Percentiles rank a stretch among this genome's conserved stretches.
phyloP scores from a whole-genome alignment of 2,888 invertebrate species.

The Scaptodrosophila latifasciaeformis region DNA sequence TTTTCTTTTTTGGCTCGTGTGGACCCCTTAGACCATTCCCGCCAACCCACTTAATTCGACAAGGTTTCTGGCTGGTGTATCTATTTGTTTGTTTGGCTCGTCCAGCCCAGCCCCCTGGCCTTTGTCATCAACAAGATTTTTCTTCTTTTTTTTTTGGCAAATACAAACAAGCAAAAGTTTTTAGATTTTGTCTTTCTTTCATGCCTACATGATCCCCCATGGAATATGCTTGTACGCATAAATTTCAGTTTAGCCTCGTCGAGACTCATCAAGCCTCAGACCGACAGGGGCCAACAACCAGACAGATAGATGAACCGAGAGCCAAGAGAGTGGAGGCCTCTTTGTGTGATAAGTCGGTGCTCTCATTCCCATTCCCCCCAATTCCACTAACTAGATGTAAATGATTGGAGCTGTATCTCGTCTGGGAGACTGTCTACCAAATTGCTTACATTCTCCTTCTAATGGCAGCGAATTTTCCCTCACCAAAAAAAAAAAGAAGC shows the following conservation, averaged over 20 bases:
- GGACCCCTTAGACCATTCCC: constrained; percentile 34
- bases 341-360: too few relatives aligned
- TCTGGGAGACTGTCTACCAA: constrained; percentile 29
- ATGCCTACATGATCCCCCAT: constrained; percentile 45
- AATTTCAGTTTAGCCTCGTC: constrained; percentile 46
- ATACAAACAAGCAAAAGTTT: constrained; percentile 37
- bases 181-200: constrained; percentile 38
- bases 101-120: constrained; percentile 6
- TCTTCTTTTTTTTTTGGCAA: constrained; percentile 35
- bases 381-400: constrained; percentile 6
- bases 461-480: constrained; percentile 56
- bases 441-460: constrained; percentile 62
- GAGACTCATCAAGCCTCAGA: constrained; percentile 8
- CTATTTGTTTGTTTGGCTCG: constrained; percentile 46
- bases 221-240: constrained; percentile 62
- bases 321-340: too few relatives aligned
- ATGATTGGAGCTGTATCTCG: constrained; percentile 20
- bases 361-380: too few relatives aligned
- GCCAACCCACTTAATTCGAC: not conserved
- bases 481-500: constrained; percentile 29
- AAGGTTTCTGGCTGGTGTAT: constrained; percentile 34
- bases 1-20: constrained; percentile 14
- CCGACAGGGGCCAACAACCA: not conserved
- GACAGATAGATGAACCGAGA: too few relatives aligned
- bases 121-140: too few relatives aligned